Evolutionary conservation across 2,797 vertebrate species (phyloP), one percentile per base, ranked within the genome.

Genomic region (Rhinella marina): DNA sequence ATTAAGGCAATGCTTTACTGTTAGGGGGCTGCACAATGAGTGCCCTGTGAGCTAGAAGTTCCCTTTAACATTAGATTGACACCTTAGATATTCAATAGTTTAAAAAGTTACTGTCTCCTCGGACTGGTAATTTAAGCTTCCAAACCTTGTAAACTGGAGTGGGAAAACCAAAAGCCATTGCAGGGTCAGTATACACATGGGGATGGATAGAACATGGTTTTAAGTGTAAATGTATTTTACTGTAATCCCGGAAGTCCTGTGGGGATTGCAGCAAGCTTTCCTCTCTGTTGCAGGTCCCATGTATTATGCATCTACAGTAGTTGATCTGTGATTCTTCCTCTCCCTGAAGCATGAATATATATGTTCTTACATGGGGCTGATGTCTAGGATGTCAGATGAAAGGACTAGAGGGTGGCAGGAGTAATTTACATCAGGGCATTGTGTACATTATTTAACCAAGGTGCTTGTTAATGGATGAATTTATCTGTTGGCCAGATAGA

Each of bases 341-440:
- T 70, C 66, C 66, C 66, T 70, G 27, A 70, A 70, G 66, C 27
- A 29, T 70, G 66, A 29, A 70, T 70, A n/a, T 70, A 70, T 70
- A 32, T 70, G 25, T 8, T 70, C 27, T 7, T 29, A 7, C 25
- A 17, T 70, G 25, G 27, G 27, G 66, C 66, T 32, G 66, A 70
- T 32, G 27, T 75, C 41, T 23, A 23, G 19, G 21, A 50, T 75
- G 41, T n/a, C 48, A 52, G 48, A 50, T 75, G 1, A 52, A 75
- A 75, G 72, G 72, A 75, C 52, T 13, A 4, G 41, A 50, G 21
- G 21, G 4, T 50, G 21, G 21, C 10, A 75, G 29, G 16, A 41
- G 29, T 32, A 21, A 41, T 32, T 72, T 41, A 41, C 68, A 10
- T 72, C 68, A 41, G 16, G 29, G 29, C 68, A 72, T 72, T 41